Conservation (phyloP, 2,888 invertebrate species). For the Hirtodrosophila duncani region DNA sequence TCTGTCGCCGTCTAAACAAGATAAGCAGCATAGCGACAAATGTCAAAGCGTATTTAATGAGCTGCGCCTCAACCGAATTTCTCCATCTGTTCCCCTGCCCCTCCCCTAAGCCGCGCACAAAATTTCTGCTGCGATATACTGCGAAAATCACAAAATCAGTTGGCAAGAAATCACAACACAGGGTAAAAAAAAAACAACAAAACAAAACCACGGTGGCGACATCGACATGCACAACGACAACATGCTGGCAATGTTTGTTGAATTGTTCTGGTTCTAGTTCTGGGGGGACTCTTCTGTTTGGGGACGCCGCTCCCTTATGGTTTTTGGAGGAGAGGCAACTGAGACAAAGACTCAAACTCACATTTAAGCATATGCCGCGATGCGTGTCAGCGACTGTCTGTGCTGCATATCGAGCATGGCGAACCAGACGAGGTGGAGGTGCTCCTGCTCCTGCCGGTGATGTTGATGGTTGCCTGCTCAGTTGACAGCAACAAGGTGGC, state of each 20-base stretch:
- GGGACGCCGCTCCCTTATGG: too few species aligned
- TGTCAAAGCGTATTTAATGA: constrained; percentile 70
- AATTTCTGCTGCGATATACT: constrained; percentile 42
- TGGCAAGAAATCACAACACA: constrained; percentile 62
- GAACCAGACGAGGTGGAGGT: constrained; percentile 9
- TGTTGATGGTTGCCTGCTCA: constrained; percentile 4
- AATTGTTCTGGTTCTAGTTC: too few species aligned
- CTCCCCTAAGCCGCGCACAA: constrained; percentile 1
- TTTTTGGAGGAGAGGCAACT: too few species aligned
- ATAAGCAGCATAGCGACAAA: constrained; percentile 61
- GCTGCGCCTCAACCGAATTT: constrained; percentile 15
- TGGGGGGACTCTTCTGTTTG: too few species aligned
- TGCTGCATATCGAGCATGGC: constrained; percentile 44
- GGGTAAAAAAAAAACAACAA: constrained; percentile 19
- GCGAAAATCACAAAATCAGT: constrained; percentile 67
- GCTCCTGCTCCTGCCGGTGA: constrained; percentile 20
- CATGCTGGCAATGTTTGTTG: constrained; percentile 33
- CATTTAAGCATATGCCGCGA: constrained; percentile 57
- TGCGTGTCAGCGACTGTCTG: constrained; percentile 53
- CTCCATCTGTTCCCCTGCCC: neutral
- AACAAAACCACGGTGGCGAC: constrained; percentile 39
- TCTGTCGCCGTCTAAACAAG: constrained; percentile 43
- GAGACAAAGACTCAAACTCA: too few species aligned
- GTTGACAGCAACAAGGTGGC: constrained; percentile 24
- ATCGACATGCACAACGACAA: constrained; percentile 28